Conservation (phyloP, 1,140 invertebrate genomes). For the Probaryconus sp. region DNA sequence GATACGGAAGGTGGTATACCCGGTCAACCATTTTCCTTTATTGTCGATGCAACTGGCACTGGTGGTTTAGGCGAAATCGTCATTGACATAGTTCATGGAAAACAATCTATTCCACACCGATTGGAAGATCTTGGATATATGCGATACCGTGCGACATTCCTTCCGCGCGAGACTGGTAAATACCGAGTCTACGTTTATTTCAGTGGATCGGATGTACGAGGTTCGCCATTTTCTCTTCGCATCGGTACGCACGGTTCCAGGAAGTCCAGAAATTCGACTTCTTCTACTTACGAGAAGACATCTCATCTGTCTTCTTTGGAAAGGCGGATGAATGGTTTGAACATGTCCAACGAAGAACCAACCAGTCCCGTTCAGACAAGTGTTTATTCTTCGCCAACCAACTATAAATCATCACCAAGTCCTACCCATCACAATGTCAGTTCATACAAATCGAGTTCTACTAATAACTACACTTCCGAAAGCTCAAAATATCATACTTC, state of each 20-base stretch:
- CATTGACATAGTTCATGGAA: slow-evolving; percentile 92
- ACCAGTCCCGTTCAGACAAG: slow-evolving; percentile 65
- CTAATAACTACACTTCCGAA: slow-evolving; percentile 65
- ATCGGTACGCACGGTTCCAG: slow-evolving; percentile 83
- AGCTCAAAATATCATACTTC: slow-evolving; percentile 64
- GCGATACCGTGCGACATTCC: slow-evolving; percentile 92
- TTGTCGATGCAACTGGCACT: slow-evolving; percentile 88
- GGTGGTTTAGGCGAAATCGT: slow-evolving; percentile 93
- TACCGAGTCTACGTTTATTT: slow-evolving; percentile 96
- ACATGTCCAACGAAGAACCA: slow-evolving; percentile 58
- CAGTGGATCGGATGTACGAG: slow-evolving; percentile 97
- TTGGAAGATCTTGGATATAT: slow-evolving; percentile 89
- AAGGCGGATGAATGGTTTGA: slow-evolving; percentile 73
- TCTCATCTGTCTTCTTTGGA: slow-evolving; percentile 71
- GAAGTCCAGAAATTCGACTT: slow-evolving; percentile 70
- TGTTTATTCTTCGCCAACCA: slow-evolving; percentile 64
- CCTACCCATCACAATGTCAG: slow-evolving; percentile 65
- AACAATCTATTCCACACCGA: slow-evolving; percentile 89
- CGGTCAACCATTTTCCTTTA: slow-evolving; percentile 88
- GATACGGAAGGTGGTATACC: slow-evolving; percentile 88
- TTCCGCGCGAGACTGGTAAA: slow-evolving; percentile 92
- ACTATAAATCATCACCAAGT: slow-evolving; percentile 69
- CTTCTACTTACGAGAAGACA: slow-evolving; percentile 65
- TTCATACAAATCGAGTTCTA: slow-evolving; percentile 64
- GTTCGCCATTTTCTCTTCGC: slow-evolving; percentile 88